These are phyloP conservation scores for Zapornia atra DNA, from an alignment of 2,113 vertebrate species.

Conservation along the genomic window DNA sequence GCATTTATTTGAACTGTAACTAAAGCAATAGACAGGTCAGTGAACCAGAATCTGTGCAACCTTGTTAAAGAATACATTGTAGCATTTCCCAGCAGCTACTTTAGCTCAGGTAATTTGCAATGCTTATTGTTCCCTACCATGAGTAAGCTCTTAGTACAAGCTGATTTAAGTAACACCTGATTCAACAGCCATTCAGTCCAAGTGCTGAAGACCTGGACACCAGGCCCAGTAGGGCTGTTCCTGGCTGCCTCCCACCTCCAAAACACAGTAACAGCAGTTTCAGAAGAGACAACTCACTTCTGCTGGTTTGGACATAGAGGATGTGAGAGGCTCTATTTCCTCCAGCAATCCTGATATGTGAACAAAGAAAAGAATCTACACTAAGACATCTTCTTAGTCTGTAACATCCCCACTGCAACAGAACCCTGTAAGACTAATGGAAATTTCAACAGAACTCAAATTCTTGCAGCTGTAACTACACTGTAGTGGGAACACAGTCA, in stretches of 20 bases:
- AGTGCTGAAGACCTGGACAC: background rate
- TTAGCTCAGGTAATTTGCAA: background rate
- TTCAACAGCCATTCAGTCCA: background rate
- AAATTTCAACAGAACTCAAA: background rate
- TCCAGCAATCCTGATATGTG: background rate
- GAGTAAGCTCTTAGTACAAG: background rate
- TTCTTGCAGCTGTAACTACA: background rate
- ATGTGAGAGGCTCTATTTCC: background rate
- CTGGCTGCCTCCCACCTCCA: too few relatives aligned
- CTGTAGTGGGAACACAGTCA: background rate
- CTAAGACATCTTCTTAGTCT: background rate
- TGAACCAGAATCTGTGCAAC: background rate
- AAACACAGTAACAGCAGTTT: background rate
- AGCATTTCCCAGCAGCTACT: background rate
- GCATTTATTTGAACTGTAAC: background rate
- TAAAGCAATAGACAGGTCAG: background rate
- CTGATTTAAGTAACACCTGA: background rate
- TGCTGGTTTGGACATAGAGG: background rate
- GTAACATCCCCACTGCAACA: rapidly evolving
- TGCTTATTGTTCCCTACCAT: background rate
- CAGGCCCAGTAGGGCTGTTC: background rate
- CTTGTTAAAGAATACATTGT: background rate
- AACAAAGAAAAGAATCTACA: background rate
- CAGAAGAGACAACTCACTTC: background rate
- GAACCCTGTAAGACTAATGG: background rate